Evolutionary conservation across 2,888 invertebrate species (phyloP).

Genomic region (Zaprionus obscuricornis): DNA sequence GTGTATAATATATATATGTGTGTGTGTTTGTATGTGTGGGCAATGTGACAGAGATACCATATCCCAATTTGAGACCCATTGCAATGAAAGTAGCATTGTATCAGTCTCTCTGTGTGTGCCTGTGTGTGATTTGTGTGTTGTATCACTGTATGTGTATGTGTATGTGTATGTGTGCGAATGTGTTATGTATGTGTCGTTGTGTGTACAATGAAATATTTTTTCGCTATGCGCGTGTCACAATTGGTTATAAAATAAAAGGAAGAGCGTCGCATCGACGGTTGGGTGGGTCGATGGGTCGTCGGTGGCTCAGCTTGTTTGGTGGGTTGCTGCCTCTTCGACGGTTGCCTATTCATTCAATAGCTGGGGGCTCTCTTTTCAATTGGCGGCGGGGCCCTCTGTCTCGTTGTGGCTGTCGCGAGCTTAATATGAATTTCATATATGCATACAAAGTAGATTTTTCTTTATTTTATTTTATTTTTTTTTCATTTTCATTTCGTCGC

Average conservation of each 20-base stretch:
- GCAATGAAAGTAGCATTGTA: neutral
- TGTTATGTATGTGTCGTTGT: conserved; percentile 4
- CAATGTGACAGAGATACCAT: neutral
- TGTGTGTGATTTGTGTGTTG: conserved; percentile 4
- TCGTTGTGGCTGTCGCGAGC: conserved; percentile 47
- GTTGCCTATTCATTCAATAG: conserved; percentile 68
- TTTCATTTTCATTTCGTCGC: conserved; percentile 7
- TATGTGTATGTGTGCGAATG: conserved; percentile 13
- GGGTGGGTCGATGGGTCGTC: conserved; percentile 54
- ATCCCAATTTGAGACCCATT: conserved; percentile 5
- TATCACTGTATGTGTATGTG: conserved; percentile 10
- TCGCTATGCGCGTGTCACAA: conserved; percentile 57
- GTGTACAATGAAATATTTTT: conserved; percentile 55
- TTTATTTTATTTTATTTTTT: conserved; percentile 26
- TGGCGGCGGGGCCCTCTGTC: conserved; percentile 52
- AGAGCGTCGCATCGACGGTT: conserved; percentile 39
- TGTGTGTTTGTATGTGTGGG: conserved; percentile 4
- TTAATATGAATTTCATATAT: conserved; percentile 74
- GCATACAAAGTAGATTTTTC: conserved; percentile 70
- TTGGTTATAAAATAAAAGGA: conserved; percentile 54
- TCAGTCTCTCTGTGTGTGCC: conserved; percentile 14
- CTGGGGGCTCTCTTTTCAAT: conserved; percentile 71
- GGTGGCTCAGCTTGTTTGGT: conserved; percentile 16
- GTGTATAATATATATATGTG: conserved; percentile 1
- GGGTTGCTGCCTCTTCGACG: conserved; percentile 40